Base-by-base conservation (phyloP, 2,888 invertebrate genomes). In the Tineola bisselliella region DNA sequence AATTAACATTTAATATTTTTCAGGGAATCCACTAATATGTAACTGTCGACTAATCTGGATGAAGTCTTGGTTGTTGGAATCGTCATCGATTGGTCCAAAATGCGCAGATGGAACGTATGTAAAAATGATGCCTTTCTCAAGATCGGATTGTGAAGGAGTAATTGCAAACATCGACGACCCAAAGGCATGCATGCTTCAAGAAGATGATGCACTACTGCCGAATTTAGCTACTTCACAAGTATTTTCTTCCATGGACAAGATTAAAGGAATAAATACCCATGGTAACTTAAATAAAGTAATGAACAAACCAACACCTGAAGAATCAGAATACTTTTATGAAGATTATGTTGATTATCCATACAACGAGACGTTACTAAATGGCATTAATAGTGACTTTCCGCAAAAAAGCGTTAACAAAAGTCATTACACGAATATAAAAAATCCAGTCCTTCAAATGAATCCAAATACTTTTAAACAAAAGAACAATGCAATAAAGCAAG, bases 21-120 rank as follows among this genome's bases (percentile, higher is more conserved):
- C 76, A 94, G 95, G 93, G 33, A 96, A 96, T 81, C 96, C 96
- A 0, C 81, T 96, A 63, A 88, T 90, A 18, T 96, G 96, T 73
- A 91, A 93, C 59, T 96, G 96, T 71, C 91, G 91, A 64, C 89
- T 94, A 75, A 88, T 94, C 61, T 96, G 96, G 96, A 79, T 96
- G 1, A 90, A 94, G 67, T 92, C 91, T 2, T 95, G 95, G 95
- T 78, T 95, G 25, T 90, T 91, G 64, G 94, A 94, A 74, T 90
- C 92, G 0, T 90, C 91, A 19, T 88, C 91, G 2, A 88, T 91
- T 8, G 94, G 94, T 2, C 95, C 95, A 5, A 90, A 90, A 70
- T 95, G 95, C 73, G 89, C 90, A 25, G 94, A 95, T 70, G 95
- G 95, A 0, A 91, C 91, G 15, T 87, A 92, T 12, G 87, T 95